Conservation (phyloP, 2,113 vertebrate species). For the Calyptomena viridis region DNA sequence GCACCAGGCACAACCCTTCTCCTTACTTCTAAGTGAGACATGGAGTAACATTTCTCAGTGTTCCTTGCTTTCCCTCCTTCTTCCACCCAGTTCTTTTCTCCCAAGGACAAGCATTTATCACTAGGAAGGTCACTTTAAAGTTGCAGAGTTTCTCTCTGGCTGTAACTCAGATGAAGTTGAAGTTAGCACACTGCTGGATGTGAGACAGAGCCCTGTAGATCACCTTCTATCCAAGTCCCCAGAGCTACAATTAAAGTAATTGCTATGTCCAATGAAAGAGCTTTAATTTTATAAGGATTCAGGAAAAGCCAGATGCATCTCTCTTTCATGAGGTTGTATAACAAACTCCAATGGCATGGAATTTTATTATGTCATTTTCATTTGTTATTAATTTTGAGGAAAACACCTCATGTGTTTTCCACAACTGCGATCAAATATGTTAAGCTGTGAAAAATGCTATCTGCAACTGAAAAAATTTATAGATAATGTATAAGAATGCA, state of each 20-base stretch:
- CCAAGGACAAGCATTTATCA: background rate
- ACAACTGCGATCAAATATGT: background rate
- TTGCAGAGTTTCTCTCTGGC: background rate
- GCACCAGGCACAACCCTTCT: background rate
- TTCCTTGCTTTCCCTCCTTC: background rate
- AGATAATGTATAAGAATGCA: background rate
- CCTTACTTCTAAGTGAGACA: background rate
- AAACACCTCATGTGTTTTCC: background rate
- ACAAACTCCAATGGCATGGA: background rate
- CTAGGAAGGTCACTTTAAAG: background rate
- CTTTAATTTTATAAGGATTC: conserved; percentile 79
- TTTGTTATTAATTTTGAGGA: background rate
- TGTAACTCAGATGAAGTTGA: conserved; percentile 12
- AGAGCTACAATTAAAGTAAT: conserved; percentile 78
- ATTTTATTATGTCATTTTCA: background rate
- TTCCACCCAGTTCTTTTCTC: background rate
- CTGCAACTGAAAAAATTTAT: background rate
- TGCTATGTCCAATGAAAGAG: conserved; percentile 70
- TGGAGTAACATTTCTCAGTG: background rate
- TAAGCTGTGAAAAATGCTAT: background rate
- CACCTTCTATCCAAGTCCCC: conserved; percentile 32
- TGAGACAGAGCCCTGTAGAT: conserved; percentile 26
- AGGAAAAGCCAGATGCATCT: conserved; percentile 57
- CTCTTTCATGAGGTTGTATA: conserved; percentile 54
- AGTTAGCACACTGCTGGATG: background rate